Base-by-base conservation (phyloP, 2,888 invertebrate genomes). In the Rugalucina vietnamica region DNA sequence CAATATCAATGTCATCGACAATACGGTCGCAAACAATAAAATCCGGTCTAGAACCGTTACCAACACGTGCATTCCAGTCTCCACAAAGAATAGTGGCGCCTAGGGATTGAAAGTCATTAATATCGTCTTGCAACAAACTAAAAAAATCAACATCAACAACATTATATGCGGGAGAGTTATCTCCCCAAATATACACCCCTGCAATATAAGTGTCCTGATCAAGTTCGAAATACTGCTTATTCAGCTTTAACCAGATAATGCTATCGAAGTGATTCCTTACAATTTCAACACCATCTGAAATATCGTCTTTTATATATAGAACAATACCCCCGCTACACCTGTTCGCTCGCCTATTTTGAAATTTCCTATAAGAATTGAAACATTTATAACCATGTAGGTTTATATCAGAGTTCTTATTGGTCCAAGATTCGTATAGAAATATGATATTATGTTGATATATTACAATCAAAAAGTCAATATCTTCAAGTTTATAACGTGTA, bases 341-440 rank as follows among this genome's bases (percentile, higher is more conserved):
- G 4, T 34, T 39, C 21, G 77, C 69, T 27, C 32, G 14, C 10
- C 70, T 57, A 49, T 77, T 4, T 70, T 77, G 39, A 29, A 77
- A 77, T 77, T 69, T 77, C 21, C 69, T 70, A 77, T 29, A 77
- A 77, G 36, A n/a, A n/a, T 77, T 77, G 49, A 32, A 70, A 27
- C 37, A 60, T 24, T 18, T 43, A 49, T 70, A 77, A 10, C 70
- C 70, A 12, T 21, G 5, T 1, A 77, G 24, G 1, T 77, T 70
- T 8, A 77, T 77, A 70, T 77, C 36, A 70, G 32, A 43, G 12
- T 70, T 29, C 5, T 14, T 12, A 29, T 27, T 18, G 5, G 43
- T n/a, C 77, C 77, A 69, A 36, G 70, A 14, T 70, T 77, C 77
- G 43, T 2, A 77, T 29, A 77, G 32, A 70, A 77, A 70, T 37